Conservation (phyloP, 2,888 invertebrate genomes). For the Argyresthia albistria region DNA sequence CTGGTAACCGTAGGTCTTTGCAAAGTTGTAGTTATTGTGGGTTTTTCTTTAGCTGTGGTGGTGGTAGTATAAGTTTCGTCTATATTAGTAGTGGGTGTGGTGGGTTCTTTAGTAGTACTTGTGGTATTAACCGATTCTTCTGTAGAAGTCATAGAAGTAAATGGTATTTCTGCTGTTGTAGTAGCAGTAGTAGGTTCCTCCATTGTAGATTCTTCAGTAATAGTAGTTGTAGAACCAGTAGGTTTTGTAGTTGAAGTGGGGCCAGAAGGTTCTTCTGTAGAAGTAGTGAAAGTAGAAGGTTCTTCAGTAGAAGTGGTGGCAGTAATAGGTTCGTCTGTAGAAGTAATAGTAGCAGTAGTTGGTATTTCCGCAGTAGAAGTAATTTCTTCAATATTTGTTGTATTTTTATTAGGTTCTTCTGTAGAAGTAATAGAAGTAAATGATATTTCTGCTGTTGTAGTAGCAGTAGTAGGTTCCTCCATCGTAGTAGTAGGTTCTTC, state of each 20-base stretch:
- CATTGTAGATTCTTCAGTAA: neutral
- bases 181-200: neutral
- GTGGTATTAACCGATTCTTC: neutral
- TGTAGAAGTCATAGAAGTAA: neutral
- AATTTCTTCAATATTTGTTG: no score
- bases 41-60: no score
- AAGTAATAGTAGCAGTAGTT: neutral
- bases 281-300: neutral
- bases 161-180: neutral
- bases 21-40: neutral
- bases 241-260: no score
- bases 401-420: neutral
- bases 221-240: neutral
- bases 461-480: neutral
- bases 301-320: neutral
- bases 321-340: neutral
- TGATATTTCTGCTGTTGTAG: neutral
- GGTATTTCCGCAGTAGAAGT: no score
- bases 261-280: neutral
- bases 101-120: neutral
- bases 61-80: neutral
- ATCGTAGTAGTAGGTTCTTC: neutral
- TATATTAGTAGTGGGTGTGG: neutral
- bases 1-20: neutral
- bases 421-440: neutral